These are phyloP conservation scores for Tragelaphus buxtoni DNA, from an alignment of 2,113 vertebrate species.

Conservation along the genomic window DNA sequence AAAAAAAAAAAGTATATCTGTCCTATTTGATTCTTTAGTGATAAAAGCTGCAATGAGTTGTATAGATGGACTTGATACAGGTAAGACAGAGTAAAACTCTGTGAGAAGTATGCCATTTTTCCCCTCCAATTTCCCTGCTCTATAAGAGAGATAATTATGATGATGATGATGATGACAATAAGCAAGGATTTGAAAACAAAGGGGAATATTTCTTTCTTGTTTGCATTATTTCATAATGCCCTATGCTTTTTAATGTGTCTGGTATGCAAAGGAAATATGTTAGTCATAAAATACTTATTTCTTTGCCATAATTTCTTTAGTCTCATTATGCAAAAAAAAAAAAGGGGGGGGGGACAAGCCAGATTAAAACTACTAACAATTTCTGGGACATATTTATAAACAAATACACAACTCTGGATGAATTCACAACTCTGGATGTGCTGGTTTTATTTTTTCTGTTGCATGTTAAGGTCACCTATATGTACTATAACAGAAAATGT, in stretches of 20 bases:
- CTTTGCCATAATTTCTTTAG: not conserved
- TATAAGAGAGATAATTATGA: not conserved
- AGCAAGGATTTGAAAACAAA: not conserved
- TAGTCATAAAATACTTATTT: not conserved
- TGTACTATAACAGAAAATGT: not conserved
- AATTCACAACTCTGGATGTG: not conserved
- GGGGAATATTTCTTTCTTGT: not conserved
- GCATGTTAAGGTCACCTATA: not conserved
- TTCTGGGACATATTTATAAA: not conserved
- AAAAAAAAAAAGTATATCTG: not conserved
- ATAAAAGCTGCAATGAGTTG: not conserved
- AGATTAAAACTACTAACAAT: not conserved
- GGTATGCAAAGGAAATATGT: not conserved
- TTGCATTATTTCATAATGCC: not conserved
- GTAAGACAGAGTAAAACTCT: not conserved
- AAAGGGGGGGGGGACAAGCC: not conserved
- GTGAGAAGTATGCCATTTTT: not conserved
- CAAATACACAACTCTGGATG: not conserved
- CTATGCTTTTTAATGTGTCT: not conserved
- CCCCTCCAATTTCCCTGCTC: not conserved
- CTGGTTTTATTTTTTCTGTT: not conserved
- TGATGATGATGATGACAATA: not conserved
- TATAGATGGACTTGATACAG: not conserved
- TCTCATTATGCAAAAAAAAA: not conserved
- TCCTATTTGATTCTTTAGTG: not conserved